Base-by-base conservation (phyloP, 2,888 invertebrate genomes). In the Andricus curvator region DNA sequence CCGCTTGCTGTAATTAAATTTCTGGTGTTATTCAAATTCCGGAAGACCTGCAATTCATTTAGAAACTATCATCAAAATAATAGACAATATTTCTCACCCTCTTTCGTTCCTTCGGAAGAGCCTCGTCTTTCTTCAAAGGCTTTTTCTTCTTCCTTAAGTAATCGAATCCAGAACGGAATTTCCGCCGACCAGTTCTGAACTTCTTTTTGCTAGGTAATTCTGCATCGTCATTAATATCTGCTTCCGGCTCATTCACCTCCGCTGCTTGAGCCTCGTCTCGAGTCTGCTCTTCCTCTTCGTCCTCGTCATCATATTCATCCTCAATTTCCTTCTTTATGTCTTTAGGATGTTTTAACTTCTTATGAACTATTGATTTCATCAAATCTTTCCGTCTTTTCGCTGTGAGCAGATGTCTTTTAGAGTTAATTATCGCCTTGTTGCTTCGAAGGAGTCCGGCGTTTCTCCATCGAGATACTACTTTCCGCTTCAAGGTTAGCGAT, bases 101-200 rank as follows among this genome's bases (percentile, higher is more conserved):
- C 82, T 90, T 94, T 91, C 83, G 94, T 93, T 89, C 94, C 91
- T 93, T 94, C 92, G 86, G 93, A 91, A 84, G 88, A 90, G 84
- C 81, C 48, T 88, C 88, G 65, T 94, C 94, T 84, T 95, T 95
- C 89, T 95, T 95, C 87, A 94, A 93, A 1, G 94, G 93, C 67
- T 95, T 95, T 92, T 98, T 98, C 93, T 97, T 97, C 90, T 98
- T 98, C 56, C 97, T 94, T 83, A 98, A 97, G 86, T 98, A 98
- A 93, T 98, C 98, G 92, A 98, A 98, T 11, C 97, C 97, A 20
- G 96, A 97, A 88, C 96, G 96, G 89, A 96, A 95, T 93, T 96
- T 97, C 85, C 96, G 93, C 87, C 96, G 93, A n/a, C 95, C 95
- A 86, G 95, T 95, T 62, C 96, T 93, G 25, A 95, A 93, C 56